These are phyloP conservation scores for Xanthorhoe spadicearia DNA, from an alignment of 2,888 invertebrate genomes.

Conservation along the genomic window DNA sequence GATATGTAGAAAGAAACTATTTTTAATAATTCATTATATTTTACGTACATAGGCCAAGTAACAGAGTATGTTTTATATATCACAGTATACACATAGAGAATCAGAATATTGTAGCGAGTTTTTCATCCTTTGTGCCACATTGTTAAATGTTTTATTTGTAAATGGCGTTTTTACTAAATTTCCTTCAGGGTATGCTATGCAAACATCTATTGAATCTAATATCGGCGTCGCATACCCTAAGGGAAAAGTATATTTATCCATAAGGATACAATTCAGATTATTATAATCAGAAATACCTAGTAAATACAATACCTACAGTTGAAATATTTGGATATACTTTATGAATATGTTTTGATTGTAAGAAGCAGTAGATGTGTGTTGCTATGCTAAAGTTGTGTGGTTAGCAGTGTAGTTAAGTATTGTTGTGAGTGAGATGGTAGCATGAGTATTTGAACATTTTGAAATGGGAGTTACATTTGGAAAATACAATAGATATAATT, in stretches of 20 bases:
- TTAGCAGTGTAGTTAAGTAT: constrained; percentile 25
- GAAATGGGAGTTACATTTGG: constrained; percentile 20
- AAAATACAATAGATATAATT: neutral
- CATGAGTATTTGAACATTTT: constrained; percentile 14
- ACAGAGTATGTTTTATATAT: constrained; percentile 7
- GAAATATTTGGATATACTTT: constrained; percentile 15
- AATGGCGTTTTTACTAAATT: constrained; percentile 10
- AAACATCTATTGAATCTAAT: neutral
- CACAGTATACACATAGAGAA: constrained; percentile 2
- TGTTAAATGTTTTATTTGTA: constrained; percentile 19
- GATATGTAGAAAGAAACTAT: constrained; percentile 31
- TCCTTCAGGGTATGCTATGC: constrained; percentile 13
- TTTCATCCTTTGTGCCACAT: constrained; percentile 31
- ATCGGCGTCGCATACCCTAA: constrained; percentile 12
- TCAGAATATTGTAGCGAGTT: constrained; percentile 1
- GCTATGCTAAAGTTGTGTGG: constrained; percentile 28
- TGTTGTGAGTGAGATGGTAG: constrained; percentile 18
- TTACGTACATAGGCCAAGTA: constrained; percentile 16
- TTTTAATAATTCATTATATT: constrained; percentile 31
- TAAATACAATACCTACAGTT: constrained; percentile 6
- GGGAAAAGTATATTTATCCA: constrained; percentile 11
- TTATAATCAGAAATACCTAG: neutral
- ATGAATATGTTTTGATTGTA: constrained; percentile 16
- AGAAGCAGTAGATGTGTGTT: constrained; percentile 11
- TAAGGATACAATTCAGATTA: neutral